phyloP scores from a whole-genome alignment of 2,797 vertebrate species.

The Natrix natrix region DNA sequence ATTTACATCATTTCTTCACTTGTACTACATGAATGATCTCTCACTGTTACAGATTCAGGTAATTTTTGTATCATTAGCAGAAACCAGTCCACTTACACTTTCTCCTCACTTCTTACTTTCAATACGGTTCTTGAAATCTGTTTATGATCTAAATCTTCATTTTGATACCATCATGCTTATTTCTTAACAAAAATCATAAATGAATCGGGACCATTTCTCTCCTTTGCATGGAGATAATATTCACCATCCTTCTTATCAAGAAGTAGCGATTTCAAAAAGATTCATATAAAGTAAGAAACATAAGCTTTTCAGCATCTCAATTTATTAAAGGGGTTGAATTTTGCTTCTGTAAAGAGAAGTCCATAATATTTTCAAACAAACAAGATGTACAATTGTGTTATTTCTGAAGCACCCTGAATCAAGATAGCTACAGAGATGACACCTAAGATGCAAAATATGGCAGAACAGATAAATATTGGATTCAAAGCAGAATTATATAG shows the following conservation, averaged over 20 bases:
- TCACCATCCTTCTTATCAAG: not conserved
- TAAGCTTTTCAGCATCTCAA: not conserved
- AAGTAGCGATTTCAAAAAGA: not conserved
- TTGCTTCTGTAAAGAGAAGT: not conserved
- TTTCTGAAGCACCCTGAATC: not conserved
- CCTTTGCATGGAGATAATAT: not conserved
- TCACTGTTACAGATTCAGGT: not conserved
- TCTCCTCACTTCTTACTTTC: not conserved
- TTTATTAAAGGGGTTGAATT: not conserved
- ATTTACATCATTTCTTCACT: not conserved
- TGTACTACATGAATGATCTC: not conserved
- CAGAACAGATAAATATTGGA: not conserved
- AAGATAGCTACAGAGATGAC: no score
- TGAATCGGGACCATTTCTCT: not conserved
- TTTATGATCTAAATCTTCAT: not conserved
- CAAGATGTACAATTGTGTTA: not conserved
- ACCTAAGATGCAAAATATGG: not conserved
- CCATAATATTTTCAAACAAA: not conserved
- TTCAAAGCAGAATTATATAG: constrained; percentile 8
- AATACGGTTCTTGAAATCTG: not conserved
- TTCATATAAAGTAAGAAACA: not conserved
- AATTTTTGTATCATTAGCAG: not conserved
- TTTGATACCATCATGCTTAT: not conserved
- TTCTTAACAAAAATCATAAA: not conserved
- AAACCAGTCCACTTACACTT: not conserved